Base-by-base conservation (phyloP, 2,113 vertebrate genomes). In the Clarias gariepinus region DNA sequence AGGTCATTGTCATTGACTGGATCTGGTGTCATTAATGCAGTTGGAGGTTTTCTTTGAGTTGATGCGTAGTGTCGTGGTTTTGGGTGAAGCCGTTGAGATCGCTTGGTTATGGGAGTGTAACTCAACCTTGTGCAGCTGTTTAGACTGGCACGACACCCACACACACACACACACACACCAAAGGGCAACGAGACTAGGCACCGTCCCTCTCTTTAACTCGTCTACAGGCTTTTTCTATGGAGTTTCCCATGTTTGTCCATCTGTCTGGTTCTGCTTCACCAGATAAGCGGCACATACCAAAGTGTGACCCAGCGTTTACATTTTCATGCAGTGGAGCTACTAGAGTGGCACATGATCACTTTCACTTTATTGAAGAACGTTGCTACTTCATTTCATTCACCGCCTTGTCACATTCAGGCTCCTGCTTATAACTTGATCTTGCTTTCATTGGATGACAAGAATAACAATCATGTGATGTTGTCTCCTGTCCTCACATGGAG, bases 121-220 rank as follows among this genome's bases (percentile, higher is more conserved):
- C 90, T 89, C 74, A 88, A 95, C 88, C 85, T 47, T 88, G 77
- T 52, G 88, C 94, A 94, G 91, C 94, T 94, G 94, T 93, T 93
- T 90, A 84, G 82, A 87, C 90, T 91, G 93, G 93, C 90, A 0
- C 18, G 86, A 87, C 61, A 90, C 92, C 92, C 91, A 90, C 61
- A 80, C 68, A 80, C 81, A 28, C 61, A 25, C 85, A 23, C 57
- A 92, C 33, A 36, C 47, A 47, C 47, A 47, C 47, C 7, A 7
- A 94, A 94, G 91, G 93, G 92, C 92, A 92, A 71, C 82, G 63
- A 90, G 88, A 87, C 91, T 92, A 89, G 89, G 89, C 71, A 86
- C 85, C 88, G 85, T 88, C 84, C 82, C 64, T 68, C 60, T 83
- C 58, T 41, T 66, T 71, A 13, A 23, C 41, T 33, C 0, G 1